Evolutionary conservation across 2,797 vertebrate species (phyloP).

Genomic region (Acrossocheilus wenchowensis): DNA sequence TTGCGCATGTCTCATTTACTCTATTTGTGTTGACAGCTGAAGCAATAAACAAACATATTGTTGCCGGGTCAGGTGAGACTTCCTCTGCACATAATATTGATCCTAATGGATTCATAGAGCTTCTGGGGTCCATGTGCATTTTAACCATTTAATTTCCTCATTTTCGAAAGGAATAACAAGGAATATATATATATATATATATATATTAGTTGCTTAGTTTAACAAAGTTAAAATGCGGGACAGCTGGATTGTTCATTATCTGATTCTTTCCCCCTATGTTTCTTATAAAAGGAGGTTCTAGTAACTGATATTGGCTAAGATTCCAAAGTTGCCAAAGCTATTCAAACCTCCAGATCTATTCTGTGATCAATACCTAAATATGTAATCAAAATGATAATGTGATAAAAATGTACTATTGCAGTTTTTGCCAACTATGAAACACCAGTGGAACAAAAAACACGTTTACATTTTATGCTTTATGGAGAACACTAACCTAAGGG

Average conservation of each 20-base stretch:
- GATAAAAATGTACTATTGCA: not conserved
- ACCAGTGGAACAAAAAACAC: not conserved
- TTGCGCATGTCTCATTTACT: not conserved
- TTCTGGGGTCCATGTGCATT: not conserved
- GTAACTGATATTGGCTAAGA: not conserved
- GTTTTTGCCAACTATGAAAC: not conserved
- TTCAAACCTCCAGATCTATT: not conserved
- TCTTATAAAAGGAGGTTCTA: not conserved
- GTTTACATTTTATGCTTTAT: not conserved
- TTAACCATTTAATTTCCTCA: not conserved
- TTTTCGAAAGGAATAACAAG: not conserved
- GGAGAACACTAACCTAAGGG: not conserved
- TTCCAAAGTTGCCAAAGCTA: not conserved
- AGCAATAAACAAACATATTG: slow-evolving; percentile 8
- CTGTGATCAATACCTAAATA: not conserved
- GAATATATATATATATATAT: too few species aligned
- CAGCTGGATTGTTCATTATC: not conserved
- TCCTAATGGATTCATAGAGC: not conserved
- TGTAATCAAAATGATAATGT: not conserved
- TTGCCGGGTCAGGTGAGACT: not conserved
- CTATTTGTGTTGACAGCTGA: not conserved
- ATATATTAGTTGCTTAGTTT: not conserved
- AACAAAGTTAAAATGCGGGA: not conserved
- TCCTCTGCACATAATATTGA: not conserved
- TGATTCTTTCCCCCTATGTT: not conserved